Base-by-base conservation (phyloP, 2,797 vertebrate genomes). In the Miichthys miiuy region DNA sequence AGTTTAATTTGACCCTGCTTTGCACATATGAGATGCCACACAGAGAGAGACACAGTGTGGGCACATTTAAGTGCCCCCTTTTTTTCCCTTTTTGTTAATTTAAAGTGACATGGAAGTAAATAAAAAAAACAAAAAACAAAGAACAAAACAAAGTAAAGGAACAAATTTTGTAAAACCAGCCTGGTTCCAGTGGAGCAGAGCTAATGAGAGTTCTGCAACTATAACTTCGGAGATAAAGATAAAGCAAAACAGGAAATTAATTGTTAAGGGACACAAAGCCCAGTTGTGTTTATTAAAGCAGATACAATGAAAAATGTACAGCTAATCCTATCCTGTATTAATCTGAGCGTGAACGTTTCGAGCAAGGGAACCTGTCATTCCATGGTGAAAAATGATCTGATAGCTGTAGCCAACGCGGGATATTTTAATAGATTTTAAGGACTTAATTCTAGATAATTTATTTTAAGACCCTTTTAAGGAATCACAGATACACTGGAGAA, bases 261-360 rank as follows among this genome's bases (percentile, higher is more conserved):
- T 91, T 92, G 91, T 90, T 92, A 52, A 72, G 88, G 89, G 91
- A 90, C 86, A 87, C 64, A 76, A 85, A 92, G 83, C 87, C 86
- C 89, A 83, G 77, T 84, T 75, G 91, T 90, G 85, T 91, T 92
- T 91, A 84, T 90, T 85, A 89, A 89, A 82, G 64, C 72, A 68
- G 83, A 87, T 87, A 75, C 76, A 81, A 77, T 84, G 81, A 82
- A 86, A 84, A 73, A 0, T 80, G 61, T 71, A 51, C 44, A 21
- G 64, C 48, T 83, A 90, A 89, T 85, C 80, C 83, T 72, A 72
- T 85, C 81, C 56, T 60, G 55, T 67, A 52, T 75, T 87, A 87
- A 82, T 81, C 72, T 68, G 67, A 86, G 75, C 25, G 20, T 75
- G 84, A 89, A 82, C 76, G 65, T 84, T 81, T 23, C 74, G 50